Evolutionary conservation across 2,888 invertebrate genomes (phyloP).

Genomic region (Sialis lutaria): DNA sequence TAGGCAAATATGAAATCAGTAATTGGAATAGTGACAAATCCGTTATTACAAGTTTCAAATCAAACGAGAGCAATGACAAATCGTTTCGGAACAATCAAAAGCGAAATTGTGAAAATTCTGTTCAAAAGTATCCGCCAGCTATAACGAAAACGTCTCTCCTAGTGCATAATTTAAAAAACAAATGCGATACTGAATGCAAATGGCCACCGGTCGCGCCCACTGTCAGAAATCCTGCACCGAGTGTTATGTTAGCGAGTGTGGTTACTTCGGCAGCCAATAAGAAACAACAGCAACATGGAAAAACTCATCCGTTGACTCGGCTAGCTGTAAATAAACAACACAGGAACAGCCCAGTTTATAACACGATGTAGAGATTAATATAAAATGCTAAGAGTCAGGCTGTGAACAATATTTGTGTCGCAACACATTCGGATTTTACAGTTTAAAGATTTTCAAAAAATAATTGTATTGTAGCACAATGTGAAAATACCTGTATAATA

Average conservation of each 20-base stretch:
- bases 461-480: too few species aligned
- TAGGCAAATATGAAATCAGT: conserved; percentile 53
- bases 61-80: conserved; percentile 8
- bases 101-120: conserved; percentile 7
- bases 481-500: too few species aligned
- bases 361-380: conserved; percentile 56
- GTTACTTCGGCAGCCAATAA: conserved; percentile 57
- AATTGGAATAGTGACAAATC: conserved; percentile 3
- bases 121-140: conserved; percentile 15
- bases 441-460: too few species aligned
- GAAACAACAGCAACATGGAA: conserved; percentile 77
- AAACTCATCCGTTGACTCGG: conserved; percentile 80
- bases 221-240: conserved; percentile 12
- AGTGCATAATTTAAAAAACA: conserved; percentile 15
- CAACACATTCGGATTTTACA: too few species aligned
- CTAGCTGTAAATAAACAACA: conserved; percentile 60
- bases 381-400: conserved; percentile 5
- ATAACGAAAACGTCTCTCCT: conserved; percentile 15
- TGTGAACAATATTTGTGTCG: too few species aligned
- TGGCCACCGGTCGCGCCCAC: conserved; percentile 9
- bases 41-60: conserved; percentile 1
- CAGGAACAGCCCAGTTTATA: conserved; percentile 71
- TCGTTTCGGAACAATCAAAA: conserved; percentile 5
- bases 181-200: conserved; percentile 12
- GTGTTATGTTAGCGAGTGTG: conserved; percentile 42